Evolutionary conservation across 35 echinoderm and acorn worm genomes (phyloP), one percentile per base, ranked within the genome.

Genomic region (Apostichopus japonicus): DNA sequence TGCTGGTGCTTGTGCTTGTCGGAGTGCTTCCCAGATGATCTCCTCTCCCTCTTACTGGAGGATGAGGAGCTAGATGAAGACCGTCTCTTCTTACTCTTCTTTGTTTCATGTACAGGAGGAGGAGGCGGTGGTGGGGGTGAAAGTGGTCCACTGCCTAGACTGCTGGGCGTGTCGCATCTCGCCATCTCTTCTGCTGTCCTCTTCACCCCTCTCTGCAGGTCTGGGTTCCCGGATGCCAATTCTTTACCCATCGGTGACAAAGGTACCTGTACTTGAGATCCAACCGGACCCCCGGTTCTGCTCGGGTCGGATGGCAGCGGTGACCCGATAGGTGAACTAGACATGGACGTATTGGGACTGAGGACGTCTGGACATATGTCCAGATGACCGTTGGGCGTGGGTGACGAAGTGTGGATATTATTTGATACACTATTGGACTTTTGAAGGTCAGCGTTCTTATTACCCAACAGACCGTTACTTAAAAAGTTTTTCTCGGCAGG

Each of bases 61-160:
- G 94, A 92, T 15, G 96, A 98, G 16, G 96, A 94, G 0, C 94
- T 92, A 11, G 96, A 98, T 10, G 96, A 98, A 44, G 88, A 77
- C 55, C 96, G 93, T 86, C 93, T 92, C 77, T 94, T 98, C 59
- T 93, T 98, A 24, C 90, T 91, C 8, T 87, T 90, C 77, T 94
- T 94, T 54, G 86, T 19, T 90, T 89, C 93, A n/a, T 55, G 23
- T 16, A 56, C 53, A 19, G 77, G 62, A 71, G 71, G 70, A 84
- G 9, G 84, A 9, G 76, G 27, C 24, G 77, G 88, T 17, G 33
- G 88, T 51, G 55, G 90, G n/a, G 61, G 94, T 9, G 81, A 87
- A 16, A 62, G 72, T 21, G 87, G 52, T 57, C 51, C 77, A n/a
- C 59, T 90, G 24, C 78, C 58, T 10, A 54, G 33, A 56, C 77